phyloP scores from a whole-genome alignment of 2,113 vertebrate species.

The Peromyscus californicus region DNA sequence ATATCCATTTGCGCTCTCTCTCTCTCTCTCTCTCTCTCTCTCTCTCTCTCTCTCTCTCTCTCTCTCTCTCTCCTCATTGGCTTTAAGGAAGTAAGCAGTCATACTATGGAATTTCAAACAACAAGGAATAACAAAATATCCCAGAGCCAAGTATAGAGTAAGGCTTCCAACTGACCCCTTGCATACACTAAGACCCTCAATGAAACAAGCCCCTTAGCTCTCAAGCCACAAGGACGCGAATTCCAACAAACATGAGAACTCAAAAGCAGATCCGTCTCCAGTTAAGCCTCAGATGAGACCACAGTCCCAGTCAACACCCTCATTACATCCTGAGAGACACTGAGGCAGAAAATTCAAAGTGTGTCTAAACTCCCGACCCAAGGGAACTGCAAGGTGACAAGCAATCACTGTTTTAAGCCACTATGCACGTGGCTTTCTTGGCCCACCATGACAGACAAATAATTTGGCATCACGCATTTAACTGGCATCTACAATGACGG shows the following conservation, averaged over 20 bases:
- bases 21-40: not conserved
- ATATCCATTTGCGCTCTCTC: not conserved
- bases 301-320: not conserved
- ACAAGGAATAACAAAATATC: not conserved
- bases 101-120: not conserved
- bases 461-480: not conserved
- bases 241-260: not conserved
- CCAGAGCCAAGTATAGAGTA: not conserved
- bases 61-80: not conserved
- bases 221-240: not conserved
- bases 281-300: not conserved
- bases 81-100: not conserved
- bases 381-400: not conserved
- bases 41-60: not conserved
- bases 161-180: not conserved
- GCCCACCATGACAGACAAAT: not conserved
- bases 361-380: not conserved
- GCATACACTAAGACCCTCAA: not conserved
- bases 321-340: not conserved
- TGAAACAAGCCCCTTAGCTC: not conserved
- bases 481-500: no score
- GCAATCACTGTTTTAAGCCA: not conserved
- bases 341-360: not conserved
- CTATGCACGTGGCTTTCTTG: not conserved
- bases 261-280: not conserved